A percentile compares a stretch with the other conserved stretches of the same genome.
These are phyloP conservation scores for Stercorarius parasiticus DNA, from an alignment of 2,113 vertebrate species.

Conservation along the genomic window DNA sequence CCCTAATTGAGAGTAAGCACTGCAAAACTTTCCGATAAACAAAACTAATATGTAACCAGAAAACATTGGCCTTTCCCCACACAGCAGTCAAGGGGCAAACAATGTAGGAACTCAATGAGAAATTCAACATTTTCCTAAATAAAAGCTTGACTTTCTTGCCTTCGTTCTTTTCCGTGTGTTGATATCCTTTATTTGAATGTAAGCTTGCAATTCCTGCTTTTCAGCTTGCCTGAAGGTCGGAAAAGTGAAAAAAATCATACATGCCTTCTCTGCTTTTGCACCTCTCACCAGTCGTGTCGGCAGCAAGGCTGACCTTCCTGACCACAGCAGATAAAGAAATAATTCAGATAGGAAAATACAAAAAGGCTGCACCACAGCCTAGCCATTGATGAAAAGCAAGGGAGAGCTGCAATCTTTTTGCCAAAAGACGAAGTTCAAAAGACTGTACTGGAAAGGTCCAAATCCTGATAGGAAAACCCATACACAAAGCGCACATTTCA, in stretches of 20 bases:
- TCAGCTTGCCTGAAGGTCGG: neutral
- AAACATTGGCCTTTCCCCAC: neutral
- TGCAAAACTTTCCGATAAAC: neutral
- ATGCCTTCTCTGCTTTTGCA: neutral
- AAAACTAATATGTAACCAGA: neutral
- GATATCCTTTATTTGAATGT: neutral
- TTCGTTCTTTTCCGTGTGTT: neutral
- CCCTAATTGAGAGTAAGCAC: neutral
- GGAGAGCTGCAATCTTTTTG: neutral
- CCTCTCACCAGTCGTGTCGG: neutral
- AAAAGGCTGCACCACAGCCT: neutral
- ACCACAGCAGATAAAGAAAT: neutral
- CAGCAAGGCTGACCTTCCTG: neutral
- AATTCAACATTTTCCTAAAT: neutral
- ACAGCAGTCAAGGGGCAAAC: neutral
- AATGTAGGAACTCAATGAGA: neutral
- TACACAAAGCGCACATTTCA: neutral
- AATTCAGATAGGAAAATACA: neutral
- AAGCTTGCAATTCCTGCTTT: neutral
- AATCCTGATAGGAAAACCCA: neutral
- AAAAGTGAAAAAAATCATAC: neutral
- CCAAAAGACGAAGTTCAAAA: neutral
- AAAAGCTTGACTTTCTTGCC: neutral
- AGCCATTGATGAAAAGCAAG: neutral
- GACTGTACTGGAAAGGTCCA: neutral